A percentile compares a stretch with the other conserved stretches of the same genome.
These are phyloP conservation scores for Geopemphigus sp. DNA, from an alignment of 1,140 invertebrate genomes.

Conservation along the genomic window DNA sequence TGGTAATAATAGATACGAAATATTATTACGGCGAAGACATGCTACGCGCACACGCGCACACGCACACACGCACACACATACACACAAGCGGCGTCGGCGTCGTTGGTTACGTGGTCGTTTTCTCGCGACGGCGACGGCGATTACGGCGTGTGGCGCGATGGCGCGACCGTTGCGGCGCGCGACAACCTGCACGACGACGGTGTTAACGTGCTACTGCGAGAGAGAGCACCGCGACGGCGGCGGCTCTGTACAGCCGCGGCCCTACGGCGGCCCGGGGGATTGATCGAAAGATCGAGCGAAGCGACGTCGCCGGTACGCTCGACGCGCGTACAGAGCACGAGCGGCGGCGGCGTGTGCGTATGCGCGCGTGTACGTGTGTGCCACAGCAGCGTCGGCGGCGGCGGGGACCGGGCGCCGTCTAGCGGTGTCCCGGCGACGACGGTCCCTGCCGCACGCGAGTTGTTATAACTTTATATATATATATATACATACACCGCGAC, in stretches of 20 bases:
- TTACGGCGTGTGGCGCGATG: neutral
- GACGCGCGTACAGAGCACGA: neutral
- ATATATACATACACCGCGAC: neutral
- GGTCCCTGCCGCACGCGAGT: conserved; percentile 1
- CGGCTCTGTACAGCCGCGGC: neutral
- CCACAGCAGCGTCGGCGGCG: too few relatives aligned
- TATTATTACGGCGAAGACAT: too few relatives aligned
- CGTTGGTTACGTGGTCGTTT: neutral
- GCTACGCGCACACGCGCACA: too few relatives aligned
- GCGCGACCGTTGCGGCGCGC: neutral
- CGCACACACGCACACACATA: too few relatives aligned
- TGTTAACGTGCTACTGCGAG: conserved; percentile 45
- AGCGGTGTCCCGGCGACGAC: conserved; percentile 38
- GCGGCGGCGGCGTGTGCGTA: neutral
- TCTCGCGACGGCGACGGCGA: neutral
- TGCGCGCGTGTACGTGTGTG: neutral
- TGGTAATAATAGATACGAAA: too few relatives aligned
- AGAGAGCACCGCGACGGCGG: neutral
- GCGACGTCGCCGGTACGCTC: conserved; percentile 4
- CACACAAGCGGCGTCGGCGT: neutral
- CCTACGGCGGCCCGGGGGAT: conserved; percentile 24
- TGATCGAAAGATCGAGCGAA: conserved; percentile 46
- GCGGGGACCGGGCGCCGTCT: conserved; percentile 41
- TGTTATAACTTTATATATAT: too few relatives aligned
- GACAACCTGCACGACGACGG: neutral